A percentile compares a stretch with the other conserved stretches of the same genome.
Evolutionary conservation across 2,797 vertebrate genomes (phyloP).

Genomic region (Pampus argenteus): DNA sequence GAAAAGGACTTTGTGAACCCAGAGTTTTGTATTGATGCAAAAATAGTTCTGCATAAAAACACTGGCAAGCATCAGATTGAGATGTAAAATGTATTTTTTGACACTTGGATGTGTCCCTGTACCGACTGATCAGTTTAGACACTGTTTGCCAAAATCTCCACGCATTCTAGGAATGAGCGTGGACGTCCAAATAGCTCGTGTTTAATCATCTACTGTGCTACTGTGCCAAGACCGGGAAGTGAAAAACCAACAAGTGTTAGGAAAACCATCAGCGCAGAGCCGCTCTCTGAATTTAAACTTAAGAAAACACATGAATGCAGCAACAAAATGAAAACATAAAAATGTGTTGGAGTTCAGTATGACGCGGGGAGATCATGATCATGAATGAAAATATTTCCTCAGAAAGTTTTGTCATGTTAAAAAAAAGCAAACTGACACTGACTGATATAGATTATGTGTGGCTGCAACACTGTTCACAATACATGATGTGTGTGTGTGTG

Average conservation of each 20-base stretch:
- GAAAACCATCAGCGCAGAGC: constrained; percentile 12
- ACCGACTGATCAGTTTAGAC: constrained; percentile 10
- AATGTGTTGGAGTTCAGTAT: background rate
- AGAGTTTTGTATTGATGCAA: constrained; percentile 8
- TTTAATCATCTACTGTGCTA: constrained; percentile 24
- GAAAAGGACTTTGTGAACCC: constrained; percentile 34
- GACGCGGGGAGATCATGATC: no score
- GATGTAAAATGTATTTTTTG: constrained; percentile 29
- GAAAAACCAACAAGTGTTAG: constrained; percentile 34
- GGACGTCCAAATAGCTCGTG: constrained; percentile 11
- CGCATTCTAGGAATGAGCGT: constrained; percentile 42
- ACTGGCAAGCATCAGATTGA: constrained; percentile 17
- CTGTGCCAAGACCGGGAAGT: constrained; percentile 31
- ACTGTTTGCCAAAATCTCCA: constrained; percentile 35
- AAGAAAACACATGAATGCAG: background rate
- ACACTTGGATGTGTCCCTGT: constrained; percentile 18
- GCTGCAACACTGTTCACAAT: no score
- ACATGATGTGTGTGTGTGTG: background rate
- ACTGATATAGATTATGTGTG: no score
- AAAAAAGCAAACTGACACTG: no score
- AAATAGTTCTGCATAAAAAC: constrained; percentile 19
- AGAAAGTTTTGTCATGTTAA: background rate
- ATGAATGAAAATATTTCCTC: no score
- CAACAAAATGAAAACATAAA: background rate
- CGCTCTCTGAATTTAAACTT: constrained; percentile 1